Base-by-base conservation (phyloP, 37 sponge, comb jelly and placozoan species). In the Spongia lamella region DNA sequence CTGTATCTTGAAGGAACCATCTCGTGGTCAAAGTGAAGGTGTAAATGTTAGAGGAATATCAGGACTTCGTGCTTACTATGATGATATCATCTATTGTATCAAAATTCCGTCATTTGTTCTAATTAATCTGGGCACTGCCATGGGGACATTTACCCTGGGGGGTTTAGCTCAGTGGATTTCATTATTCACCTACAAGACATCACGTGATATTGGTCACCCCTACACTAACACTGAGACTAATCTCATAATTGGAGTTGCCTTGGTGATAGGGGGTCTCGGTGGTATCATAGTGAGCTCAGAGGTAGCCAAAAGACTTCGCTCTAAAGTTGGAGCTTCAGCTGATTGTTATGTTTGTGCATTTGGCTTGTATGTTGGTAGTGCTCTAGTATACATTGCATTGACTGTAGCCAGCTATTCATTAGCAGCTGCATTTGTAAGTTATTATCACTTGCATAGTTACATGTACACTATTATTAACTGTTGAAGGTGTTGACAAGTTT, bases 141-240 rank as follows among this genome's bases (percentile, higher is more conserved):
- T 86, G 16, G 84, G 90, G 49, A 75, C 96, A 17, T 98, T 83
- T 64, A 74, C 81, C 7, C 78, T 84, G 9, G 99, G 99, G 2
- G 96, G 96, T 16, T 72, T 95, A 61, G 88, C 99, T 21, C 93
- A 92, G 66, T 98, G 95, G 95, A 93, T 91, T 16, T 96, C 99
- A 22, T 61, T 79, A 21, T 93, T 82, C 53, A 72, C 90, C 7
- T 38, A 56, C 43, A 34, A 80, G 43, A 78, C 84, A 31, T 86
- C 96, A 6, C 40, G 47, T 43, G 47, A 43, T 43, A 43, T 13
- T 43, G 47, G 47, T 43, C 47, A 43, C 47, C 9, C 47, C 5
- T 43, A 43, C 47, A 43, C 7, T 9, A 43, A 43, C 47, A 43
- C 47, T 22, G 33, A 54, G 4, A 80, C 88, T 30, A 64, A 70